Conservation (phyloP, 2,888 invertebrate genomes). For the Epirrhoe tristata region DNA sequence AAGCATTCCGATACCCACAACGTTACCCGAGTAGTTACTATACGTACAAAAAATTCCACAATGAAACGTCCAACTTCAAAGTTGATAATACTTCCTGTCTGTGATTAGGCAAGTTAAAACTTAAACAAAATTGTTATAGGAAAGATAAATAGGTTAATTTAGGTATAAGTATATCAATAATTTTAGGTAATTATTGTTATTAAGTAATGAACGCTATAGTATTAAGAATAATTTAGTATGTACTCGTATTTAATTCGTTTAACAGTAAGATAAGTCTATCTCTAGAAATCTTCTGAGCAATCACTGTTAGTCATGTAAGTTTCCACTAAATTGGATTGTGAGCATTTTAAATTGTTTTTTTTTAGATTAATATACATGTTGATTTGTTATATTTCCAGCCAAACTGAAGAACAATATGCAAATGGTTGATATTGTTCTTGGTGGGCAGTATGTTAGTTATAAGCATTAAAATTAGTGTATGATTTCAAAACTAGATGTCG, state of each 20-base stretch:
- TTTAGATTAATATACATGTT: neutral
- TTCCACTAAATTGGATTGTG: no score
- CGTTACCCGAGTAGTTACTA: neutral
- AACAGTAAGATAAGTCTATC: no score
- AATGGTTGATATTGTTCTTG: neutral
- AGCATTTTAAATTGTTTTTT: neutral
- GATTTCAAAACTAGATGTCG: neutral
- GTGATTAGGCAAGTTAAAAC: neutral
- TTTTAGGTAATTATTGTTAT: no score
- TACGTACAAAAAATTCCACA: neutral
- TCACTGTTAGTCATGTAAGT: no score
- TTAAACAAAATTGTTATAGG: neutral
- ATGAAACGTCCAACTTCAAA: slow-evolving; percentile 3
- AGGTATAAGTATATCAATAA: neutral
- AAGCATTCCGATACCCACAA: neutral
- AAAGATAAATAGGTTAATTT: no score
- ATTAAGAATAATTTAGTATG: no score
- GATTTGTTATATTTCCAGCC: neutral
- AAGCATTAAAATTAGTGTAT: no score
- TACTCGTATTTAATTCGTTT: no score
- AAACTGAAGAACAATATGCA: neutral
- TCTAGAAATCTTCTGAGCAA: no score
- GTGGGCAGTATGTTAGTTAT: neutral
- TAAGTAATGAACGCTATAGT: no score
- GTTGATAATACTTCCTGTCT: neutral